These are phyloP conservation scores for Drymodes brunneopygia DNA, from an alignment of 2,113 vertebrate species.

Conservation along the genomic window DNA sequence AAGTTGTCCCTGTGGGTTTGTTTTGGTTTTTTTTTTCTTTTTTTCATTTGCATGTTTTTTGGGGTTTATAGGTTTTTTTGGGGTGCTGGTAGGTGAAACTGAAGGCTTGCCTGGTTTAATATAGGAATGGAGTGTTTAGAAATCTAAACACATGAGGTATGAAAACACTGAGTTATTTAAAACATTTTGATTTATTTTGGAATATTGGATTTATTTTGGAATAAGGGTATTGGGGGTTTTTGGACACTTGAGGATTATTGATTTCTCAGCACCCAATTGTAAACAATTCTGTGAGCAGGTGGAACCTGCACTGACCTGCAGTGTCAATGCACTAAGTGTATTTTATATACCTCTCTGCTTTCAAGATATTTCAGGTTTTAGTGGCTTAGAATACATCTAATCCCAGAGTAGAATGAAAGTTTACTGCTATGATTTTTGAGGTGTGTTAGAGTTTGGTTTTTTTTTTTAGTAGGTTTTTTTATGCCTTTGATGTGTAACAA, in stretches of 20 bases:
- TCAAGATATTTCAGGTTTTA: conserved; percentile 24
- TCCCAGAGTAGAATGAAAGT: background rate
- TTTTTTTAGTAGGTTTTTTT: background rate
- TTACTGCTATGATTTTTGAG: background rate
- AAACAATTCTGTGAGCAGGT: conserved; percentile 41
- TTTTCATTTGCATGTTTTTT: background rate
- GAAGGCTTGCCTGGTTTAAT: background rate
- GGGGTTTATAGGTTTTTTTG: accelerated
- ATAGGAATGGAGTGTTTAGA: background rate
- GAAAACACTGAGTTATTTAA: background rate
- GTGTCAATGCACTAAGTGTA: conserved; percentile 56
- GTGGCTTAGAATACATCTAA: background rate
- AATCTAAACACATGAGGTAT: background rate
- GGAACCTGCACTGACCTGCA: conserved; percentile 54
- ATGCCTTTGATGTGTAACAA: background rate
- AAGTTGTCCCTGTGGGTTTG: background rate
- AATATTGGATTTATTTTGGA: background rate
- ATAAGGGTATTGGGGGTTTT: background rate
- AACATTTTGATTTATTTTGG: background rate
- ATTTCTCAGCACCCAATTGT: conserved; percentile 7
- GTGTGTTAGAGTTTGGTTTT: background rate
- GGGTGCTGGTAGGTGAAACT: background rate
- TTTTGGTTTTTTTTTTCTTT: background rate
- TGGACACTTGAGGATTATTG: background rate
- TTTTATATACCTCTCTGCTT: conserved; percentile 39